Evolutionary conservation across 2,113 vertebrate species (phyloP), one percentile per base, ranked within the genome.

Genomic region (Chaenocephalus aceratus): DNA sequence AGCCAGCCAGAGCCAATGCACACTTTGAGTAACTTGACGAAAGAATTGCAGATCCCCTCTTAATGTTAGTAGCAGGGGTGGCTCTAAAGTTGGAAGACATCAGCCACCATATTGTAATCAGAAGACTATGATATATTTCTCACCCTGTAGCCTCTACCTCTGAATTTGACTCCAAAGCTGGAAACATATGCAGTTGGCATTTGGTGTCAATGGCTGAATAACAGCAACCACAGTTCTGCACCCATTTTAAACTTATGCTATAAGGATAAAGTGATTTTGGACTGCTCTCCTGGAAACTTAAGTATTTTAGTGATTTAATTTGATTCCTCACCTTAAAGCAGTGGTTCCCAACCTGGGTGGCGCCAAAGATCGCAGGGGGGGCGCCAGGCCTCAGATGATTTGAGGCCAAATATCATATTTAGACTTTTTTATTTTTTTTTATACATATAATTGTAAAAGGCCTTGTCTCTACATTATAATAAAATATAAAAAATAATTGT

Each of bases 11-110:
- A 41, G 58, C 70, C 10, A 58, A 69, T 83, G 80, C 79, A 71
- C 66, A 75, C 75, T 85, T 63, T 60, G 68, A 80, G 82, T 83
- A 92, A 92, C 79, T 64, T 63, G 74, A 90, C 59, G 63, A 78
- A 88, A 85, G 72, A 76, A 61, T 13, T 76, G 54, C 59, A 48
- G 66, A 78, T 86, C 62, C n/a, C 83, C 23, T 83, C 26, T 82
- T 73, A 66, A 83, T 85, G 80, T 86, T 70, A 84, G 72, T 75
- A 80, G 68, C 52, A 58, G 58, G 67, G 48, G 57, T 34, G 64
- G 62, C 61, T 76, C 54, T 69, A 76, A 44, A 86, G 45, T 36
- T 84, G 62, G 79, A 82, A 72, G 70, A 84, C 64, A 3, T 75
- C 63, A 76, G 53, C 63, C 52, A 83, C 58, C 46, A 12, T 72